Percentiles rank a stretch among this genome's conserved stretches.
phyloP scores from a whole-genome alignment of 2,888 invertebrate species.

The Agelastica alni region DNA sequence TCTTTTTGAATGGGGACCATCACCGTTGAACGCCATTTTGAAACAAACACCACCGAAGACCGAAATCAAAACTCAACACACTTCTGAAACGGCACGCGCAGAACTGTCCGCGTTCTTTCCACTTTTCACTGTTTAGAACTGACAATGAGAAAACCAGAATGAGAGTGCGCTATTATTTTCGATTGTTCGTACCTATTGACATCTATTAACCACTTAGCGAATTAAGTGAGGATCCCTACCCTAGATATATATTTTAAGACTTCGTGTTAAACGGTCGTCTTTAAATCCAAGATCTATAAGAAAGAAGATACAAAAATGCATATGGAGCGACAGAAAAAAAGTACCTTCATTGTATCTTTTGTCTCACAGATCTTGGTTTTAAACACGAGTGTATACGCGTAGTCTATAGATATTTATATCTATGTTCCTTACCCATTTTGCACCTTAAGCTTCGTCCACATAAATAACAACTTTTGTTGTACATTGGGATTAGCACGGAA shows the following conservation, averaged over 20 bases:
- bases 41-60: slow-evolving; percentile 59
- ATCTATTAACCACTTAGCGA: slow-evolving; percentile 16
- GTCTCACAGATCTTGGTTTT: no score
- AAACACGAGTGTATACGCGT: no score
- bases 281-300: no score
- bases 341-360: no score
- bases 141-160: slow-evolving; percentile 21
- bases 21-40: slow-evolving; percentile 74
- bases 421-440: no score
- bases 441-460: no score
- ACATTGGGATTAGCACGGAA: no score
- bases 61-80: slow-evolving; percentile 37
- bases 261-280: background rate
- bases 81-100: slow-evolving; percentile 53
- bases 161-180: slow-evolving; percentile 40
- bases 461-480: no score
- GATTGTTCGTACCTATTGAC: slow-evolving; percentile 29
- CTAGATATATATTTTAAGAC: background rate
- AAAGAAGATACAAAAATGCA: background rate
- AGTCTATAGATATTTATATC: no score
- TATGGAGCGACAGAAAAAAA: no score
- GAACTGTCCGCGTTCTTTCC: slow-evolving; percentile 46
- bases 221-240: background rate
- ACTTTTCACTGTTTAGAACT: slow-evolving; percentile 31
- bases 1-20: slow-evolving; percentile 61